Evolutionary conservation across 2,797 vertebrate species (phyloP).

Genomic region (Aplochiton taeniatus): DNA sequence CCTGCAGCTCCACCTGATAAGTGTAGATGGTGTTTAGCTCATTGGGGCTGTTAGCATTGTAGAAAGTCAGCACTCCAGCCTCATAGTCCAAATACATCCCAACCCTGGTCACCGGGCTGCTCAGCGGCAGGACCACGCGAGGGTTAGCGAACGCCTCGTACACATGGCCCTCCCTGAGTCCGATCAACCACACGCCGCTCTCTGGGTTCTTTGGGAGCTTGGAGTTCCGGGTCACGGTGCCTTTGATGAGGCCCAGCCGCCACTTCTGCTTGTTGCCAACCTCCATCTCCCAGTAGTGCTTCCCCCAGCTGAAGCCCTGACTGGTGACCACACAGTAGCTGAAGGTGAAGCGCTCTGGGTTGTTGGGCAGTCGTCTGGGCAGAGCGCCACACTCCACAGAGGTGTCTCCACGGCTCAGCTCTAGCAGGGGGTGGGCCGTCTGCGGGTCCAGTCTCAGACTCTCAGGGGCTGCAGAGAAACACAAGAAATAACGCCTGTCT

Average conservation of each 20-base stretch:
- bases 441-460: slow-evolving; percentile 77
- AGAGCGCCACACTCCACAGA: slow-evolving; percentile 74
- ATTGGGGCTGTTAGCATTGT: slow-evolving; percentile 71
- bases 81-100: slow-evolving; percentile 84
- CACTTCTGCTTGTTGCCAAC: slow-evolving; percentile 81
- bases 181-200: slow-evolving; percentile 80
- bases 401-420: slow-evolving; percentile 75
- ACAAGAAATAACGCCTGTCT: slow-evolving; percentile 25
- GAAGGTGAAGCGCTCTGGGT: slow-evolving; percentile 79
- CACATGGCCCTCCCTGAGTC: slow-evolving; percentile 78
- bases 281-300: slow-evolving; percentile 87
- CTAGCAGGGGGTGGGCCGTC: slow-evolving; percentile 80
- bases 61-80: slow-evolving; percentile 78
- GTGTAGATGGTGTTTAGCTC: slow-evolving; percentile 80
- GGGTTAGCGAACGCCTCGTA: slow-evolving; percentile 80
- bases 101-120: slow-evolving; percentile 61
- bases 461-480: slow-evolving; percentile 73
- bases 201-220: slow-evolving; percentile 82
- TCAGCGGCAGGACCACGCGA: slow-evolving; percentile 66
- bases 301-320: slow-evolving; percentile 82
- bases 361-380: slow-evolving; percentile 71
- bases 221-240: slow-evolving; percentile 75
- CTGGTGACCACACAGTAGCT: slow-evolving; percentile 81
- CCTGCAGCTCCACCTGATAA: slow-evolving; percentile 82
- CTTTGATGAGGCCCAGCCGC: slow-evolving; percentile 82